Evolutionary conservation across 2,888 invertebrate genomes (phyloP).

Genomic region (Neocrepidodera transversa): DNA sequence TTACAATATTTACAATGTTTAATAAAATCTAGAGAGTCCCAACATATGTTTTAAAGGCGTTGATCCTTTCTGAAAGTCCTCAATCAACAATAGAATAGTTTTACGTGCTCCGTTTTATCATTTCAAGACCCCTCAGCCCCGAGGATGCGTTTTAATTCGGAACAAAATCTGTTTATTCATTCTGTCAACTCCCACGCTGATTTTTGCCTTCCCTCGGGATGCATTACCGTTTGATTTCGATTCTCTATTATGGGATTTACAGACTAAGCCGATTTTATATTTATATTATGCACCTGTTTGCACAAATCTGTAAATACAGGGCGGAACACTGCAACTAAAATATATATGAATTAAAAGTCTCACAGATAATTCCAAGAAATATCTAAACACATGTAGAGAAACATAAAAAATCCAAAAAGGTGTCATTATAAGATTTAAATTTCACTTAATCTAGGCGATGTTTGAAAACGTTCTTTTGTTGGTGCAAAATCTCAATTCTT

Average conservation of each 20-base stretch:
- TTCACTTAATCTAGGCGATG: slow-evolving; percentile 47
- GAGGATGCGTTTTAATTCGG: slow-evolving; percentile 41
- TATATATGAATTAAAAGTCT: no score
- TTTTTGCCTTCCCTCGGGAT: slow-evolving; percentile 45
- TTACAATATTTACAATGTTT: no score
- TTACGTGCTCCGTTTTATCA: slow-evolving; percentile 3
- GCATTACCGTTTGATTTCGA: slow-evolving; percentile 41
- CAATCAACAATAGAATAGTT: slow-evolving; percentile 14
- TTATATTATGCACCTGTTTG: slow-evolving; percentile 27
- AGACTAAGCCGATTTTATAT: slow-evolving; percentile 26
- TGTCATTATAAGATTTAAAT: slow-evolving; percentile 51
- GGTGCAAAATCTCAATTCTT: slow-evolving; percentile 17
- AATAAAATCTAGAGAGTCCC: no score
- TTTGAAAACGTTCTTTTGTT: slow-evolving; percentile 46
- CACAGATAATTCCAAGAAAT: no score
- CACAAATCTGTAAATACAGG: slow-evolving; percentile 5
- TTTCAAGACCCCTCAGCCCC: slow-evolving; percentile 33
- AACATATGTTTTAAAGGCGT: slow-evolving; percentile 26
- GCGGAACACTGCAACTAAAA: not conserved
- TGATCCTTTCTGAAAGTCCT: slow-evolving; percentile 13
- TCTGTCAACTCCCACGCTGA: slow-evolving; percentile 57
- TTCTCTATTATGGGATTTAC: slow-evolving; percentile 16
- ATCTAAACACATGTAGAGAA: not conserved
- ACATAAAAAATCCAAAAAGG: slow-evolving; percentile 27
- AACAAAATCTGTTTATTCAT: slow-evolving; percentile 56